Base-by-base conservation (phyloP, 2,888 invertebrate species). In the Noctuana brunneofusca region DNA sequence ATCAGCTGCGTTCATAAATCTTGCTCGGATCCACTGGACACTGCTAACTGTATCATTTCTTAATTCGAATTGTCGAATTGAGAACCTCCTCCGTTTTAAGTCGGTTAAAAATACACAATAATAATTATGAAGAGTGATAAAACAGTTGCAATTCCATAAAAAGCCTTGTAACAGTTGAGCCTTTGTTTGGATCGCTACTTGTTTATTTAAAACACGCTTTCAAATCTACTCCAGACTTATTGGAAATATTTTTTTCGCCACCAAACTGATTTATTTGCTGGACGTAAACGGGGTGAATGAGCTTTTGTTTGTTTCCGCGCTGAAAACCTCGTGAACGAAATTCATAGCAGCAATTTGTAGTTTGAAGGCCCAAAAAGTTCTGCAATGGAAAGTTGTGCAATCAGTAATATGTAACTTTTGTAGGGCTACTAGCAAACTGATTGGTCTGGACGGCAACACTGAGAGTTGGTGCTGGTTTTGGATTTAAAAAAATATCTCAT, bases 191-290 rank as follows among this genome's bases (percentile, higher is more conserved):
- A 20, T 27, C 35, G 14, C 16, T 20, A 16, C 50, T 60, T 60
- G 60, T 60, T 62, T 62, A 62, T 62, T 62, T 48, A 55, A 54
- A 62, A 55, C 62, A 62, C 62, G 62, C 38, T 62, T 62, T 55
- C 62, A 62, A 62, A 62, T 62, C 62, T 55, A 60, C 54, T 54
- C 12, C 48, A 55, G 60, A 55, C 55, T 55, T 62, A 62, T 62
- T 62, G 62, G 55, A n/a, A 48, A 27, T 38, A 49, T 59, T 59
- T 55, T 62, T 62, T 55, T 49, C 62, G 54, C 55, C 62, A 41
- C 55, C 62, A 55, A 62, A 55, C 54, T 62, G 62, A 62, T 62
- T 62, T 55, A 62, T 62, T 60, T 35, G 55, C 48, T 14, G 55
- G 30, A 62, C 62, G 54, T 62, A 49, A 62, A 55, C 38, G 62